phyloP scores from a whole-genome alignment of 1,140 invertebrate genomes.

The Rhopalosiphum maidis region DNA sequence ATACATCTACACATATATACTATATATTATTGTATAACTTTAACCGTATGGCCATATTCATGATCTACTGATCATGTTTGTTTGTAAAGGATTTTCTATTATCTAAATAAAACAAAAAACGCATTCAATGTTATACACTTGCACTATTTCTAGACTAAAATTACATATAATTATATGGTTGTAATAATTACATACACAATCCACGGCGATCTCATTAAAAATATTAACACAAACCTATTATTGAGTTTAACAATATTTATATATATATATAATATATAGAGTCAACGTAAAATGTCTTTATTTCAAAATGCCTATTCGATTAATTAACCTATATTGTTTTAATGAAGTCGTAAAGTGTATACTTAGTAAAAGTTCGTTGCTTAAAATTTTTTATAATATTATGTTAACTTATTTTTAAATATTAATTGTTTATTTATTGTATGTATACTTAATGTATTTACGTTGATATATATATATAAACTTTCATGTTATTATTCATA shows the following conservation, averaged over 20 bases:
- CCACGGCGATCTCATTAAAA: neutral
- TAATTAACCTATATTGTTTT: neutral
- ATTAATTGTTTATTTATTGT: no score
- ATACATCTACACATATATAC: neutral
- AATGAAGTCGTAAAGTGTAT: neutral
- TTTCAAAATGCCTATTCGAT: neutral
- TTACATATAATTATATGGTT: neutral
- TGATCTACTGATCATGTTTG: neutral
- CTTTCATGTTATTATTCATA: no score
- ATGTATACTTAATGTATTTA: no score
- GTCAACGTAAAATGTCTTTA: neutral
- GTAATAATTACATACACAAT: neutral
- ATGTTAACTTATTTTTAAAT: no score
- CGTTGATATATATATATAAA: no score
- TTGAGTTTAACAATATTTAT: neutral
- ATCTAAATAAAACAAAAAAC: neutral
- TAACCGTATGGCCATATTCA: neutral
- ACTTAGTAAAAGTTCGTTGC: no score
- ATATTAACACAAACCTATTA: neutral
- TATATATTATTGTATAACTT: neutral
- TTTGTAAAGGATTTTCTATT: neutral
- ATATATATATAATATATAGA: neutral
- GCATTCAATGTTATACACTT: neutral
- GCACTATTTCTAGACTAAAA: neutral
- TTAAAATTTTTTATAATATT: no score